Conservation (phyloP, 2,113 vertebrate genomes). For the Apistogramma diplotaenia region DNA sequence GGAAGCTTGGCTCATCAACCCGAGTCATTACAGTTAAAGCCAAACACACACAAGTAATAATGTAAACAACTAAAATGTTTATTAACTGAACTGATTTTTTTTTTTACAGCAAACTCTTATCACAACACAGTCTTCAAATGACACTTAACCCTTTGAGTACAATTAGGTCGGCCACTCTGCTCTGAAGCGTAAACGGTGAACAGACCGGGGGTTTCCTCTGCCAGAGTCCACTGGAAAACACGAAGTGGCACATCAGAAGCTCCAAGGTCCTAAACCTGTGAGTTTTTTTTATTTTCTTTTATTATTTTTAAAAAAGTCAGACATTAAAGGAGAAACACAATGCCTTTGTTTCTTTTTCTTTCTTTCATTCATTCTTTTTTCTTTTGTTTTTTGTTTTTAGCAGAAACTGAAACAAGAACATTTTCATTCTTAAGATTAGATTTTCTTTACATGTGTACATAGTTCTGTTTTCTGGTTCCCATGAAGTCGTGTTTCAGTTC, state of each 20-base stretch:
- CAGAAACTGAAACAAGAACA: slow-evolving; percentile 49
- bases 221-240: slow-evolving; percentile 46
- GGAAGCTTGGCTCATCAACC: not conserved
- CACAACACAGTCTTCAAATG: slow-evolving; percentile 74
- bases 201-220: slow-evolving; percentile 18
- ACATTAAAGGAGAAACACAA: slow-evolving; percentile 56
- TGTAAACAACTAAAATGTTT: slow-evolving; percentile 77
- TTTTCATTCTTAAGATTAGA: slow-evolving; percentile 24
- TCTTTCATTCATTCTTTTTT: fast-evolving
- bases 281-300: not conserved
- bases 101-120: slow-evolving; percentile 70
- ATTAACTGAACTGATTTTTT: slow-evolving; percentile 63
- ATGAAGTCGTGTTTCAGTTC: slow-evolving; percentile 16
- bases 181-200: slow-evolving; percentile 33
- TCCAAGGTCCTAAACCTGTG: slow-evolving; percentile 29
- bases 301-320: slow-evolving; percentile 33
- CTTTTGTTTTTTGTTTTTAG: not conserved
- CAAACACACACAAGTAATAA: slow-evolving; percentile 43
- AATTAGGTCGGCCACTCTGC: slow-evolving; percentile 38
- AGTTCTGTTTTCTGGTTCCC: slow-evolving; percentile 19
- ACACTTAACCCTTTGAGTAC: slow-evolving; percentile 74
- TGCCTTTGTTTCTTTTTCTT: not conserved
- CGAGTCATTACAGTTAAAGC: not conserved
- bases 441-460: slow-evolving; percentile 52
- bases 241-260: slow-evolving; percentile 40